Evolutionary conservation across 1,140 invertebrate genomes (phyloP).

Genomic region (Neoseiulus cucumeris): DNA sequence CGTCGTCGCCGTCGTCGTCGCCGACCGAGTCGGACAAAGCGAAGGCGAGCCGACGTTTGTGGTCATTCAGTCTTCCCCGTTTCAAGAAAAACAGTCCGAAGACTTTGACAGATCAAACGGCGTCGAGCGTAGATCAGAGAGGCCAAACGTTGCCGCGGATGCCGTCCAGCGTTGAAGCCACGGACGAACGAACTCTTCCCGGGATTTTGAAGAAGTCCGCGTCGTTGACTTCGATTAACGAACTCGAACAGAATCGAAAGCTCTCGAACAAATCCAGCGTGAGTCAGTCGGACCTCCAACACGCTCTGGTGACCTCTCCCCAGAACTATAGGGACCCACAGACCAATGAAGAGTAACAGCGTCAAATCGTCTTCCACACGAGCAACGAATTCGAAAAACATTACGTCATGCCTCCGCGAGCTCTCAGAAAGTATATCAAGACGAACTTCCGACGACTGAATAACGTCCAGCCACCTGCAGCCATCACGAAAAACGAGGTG

Average conservation of each 20-base stretch:
- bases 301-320: conserved; percentile 1
- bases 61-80: conserved; percentile 5
- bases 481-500: not conserved
- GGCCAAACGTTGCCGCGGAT: not conserved
- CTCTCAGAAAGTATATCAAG: not conserved
- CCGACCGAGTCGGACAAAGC: not conserved
- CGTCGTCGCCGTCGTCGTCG: not conserved
- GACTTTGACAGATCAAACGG: not conserved
- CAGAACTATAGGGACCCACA: conserved; percentile 5
- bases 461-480: not conserved
- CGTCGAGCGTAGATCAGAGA: not conserved
- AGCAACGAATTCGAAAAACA: conserved; percentile 1
- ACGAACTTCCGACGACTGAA: conserved; percentile 1
- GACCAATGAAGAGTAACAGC: not conserved
- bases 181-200: not conserved
- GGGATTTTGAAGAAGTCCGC: conserved; percentile 1
- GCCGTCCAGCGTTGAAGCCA: not conserved
- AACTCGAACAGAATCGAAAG: not conserved
- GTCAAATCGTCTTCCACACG: conserved; percentile 5
- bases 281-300: not conserved
- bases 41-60: not conserved
- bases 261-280: not conserved
- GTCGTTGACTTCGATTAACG: not conserved
- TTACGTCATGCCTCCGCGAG: not conserved
- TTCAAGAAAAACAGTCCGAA: conserved; percentile 7